Evolutionary conservation across 2,888 invertebrate genomes (phyloP).

Genomic region (Drosophila maculinotata): DNA sequence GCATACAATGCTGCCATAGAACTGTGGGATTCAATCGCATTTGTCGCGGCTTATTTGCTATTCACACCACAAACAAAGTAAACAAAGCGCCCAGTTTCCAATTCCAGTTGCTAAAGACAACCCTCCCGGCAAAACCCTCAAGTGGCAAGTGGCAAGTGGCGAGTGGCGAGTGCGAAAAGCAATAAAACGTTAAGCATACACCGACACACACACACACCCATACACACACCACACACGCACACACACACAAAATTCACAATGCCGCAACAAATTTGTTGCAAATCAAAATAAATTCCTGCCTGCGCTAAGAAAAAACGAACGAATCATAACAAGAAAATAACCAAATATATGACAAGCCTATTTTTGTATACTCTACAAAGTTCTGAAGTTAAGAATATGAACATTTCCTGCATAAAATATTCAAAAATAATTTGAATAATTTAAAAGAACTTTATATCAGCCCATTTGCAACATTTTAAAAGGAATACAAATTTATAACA

Average conservation of each 20-base stretch:
- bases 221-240: constrained; percentile 27
- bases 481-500: no score
- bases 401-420: no score
- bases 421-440: no score
- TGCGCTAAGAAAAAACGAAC: constrained; percentile 43
- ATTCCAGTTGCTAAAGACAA: constrained; percentile 44
- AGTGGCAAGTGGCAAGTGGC: constrained; percentile 49
- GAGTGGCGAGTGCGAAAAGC: constrained; percentile 73
- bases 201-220: constrained; percentile 25
- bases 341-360: neutral
- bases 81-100: constrained; percentile 60
- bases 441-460: neutral
- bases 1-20: no score
- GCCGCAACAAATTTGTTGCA: constrained; percentile 73
- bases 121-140: constrained; percentile 58
- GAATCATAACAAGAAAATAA: constrained; percentile 31
- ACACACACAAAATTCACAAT: constrained; percentile 53
- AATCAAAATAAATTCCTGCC: constrained; percentile 76
- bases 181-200: constrained; percentile 71
- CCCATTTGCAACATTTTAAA: no score
- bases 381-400: neutral
- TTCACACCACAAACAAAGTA: constrained; percentile 81
- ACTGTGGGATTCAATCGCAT: constrained; percentile 50
- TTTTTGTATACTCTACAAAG: constrained; percentile 25
- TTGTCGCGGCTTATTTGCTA: constrained; percentile 74